Evolutionary conservation across 2,888 invertebrate genomes (phyloP).

Genomic region (Digitonthophagus gazella): DNA sequence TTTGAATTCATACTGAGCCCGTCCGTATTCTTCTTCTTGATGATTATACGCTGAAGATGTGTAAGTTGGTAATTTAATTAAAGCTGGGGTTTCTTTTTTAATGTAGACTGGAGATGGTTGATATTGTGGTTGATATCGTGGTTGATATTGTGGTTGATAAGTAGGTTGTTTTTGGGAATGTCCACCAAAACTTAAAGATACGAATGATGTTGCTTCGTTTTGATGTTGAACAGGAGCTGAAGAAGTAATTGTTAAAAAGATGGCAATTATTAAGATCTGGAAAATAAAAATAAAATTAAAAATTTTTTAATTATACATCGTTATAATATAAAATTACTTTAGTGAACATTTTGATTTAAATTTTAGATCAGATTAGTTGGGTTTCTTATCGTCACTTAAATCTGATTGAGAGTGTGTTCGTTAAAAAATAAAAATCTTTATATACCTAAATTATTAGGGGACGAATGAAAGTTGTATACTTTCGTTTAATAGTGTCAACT

Average conservation of each 20-base stretch:
- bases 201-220: constrained; percentile 15
- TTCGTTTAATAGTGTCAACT: background rate
- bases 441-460: background rate
- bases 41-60: background rate
- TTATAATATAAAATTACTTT: constrained; percentile 10
- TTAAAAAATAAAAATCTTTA: background rate
- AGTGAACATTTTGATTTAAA: constrained; percentile 16
- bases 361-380: too few species aligned
- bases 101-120: background rate
- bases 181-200: constrained; percentile 20
- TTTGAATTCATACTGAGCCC: constrained; percentile 19
- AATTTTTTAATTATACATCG: background rate
- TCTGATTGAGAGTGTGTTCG: background rate
- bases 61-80: constrained; percentile 5
- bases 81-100: constrained; percentile 15
- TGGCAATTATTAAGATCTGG: constrained; percentile 4
- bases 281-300: too few species aligned
- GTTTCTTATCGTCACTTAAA: background rate
- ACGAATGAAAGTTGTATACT: background rate
- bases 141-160: too few species aligned
- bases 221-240: background rate
- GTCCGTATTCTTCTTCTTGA: constrained; percentile 17
- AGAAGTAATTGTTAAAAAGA: constrained; percentile 3
- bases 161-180: background rate
- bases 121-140: constrained; percentile 6